These are phyloP conservation scores for Amblyjoppa proteus DNA, from an alignment of 2,888 invertebrate species.

Conservation along the genomic window DNA sequence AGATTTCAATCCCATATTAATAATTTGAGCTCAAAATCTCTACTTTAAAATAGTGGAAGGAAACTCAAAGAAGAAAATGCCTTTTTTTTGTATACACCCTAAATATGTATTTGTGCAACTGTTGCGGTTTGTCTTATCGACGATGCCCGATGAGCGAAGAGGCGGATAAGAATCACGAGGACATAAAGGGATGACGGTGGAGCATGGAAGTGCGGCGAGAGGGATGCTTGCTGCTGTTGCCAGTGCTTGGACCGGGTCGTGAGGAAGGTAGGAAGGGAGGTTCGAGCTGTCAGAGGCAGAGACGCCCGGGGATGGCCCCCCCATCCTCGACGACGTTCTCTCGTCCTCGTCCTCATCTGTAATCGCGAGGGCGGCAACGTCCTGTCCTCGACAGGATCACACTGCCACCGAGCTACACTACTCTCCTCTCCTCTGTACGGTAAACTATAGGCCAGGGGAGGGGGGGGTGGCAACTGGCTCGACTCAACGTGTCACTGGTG, in stretches of 20 bases:
- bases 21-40: no score
- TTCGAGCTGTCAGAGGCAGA: constrained; percentile 84
- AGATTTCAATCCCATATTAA: no score
- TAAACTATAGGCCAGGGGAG: constrained; percentile 26
- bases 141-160: background rate
- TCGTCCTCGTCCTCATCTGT: constrained; percentile 82
- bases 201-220: constrained; percentile 51
- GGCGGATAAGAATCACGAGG: constrained; percentile 34
- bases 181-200: constrained; percentile 52
- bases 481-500: constrained; percentile 50
- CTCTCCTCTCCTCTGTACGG: constrained; percentile 65
- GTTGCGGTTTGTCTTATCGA: constrained; percentile 13
- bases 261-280: constrained; percentile 73
- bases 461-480: constrained; percentile 19
- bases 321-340: constrained; percentile 79
- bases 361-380: constrained; percentile 85
- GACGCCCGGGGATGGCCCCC: constrained; percentile 81
- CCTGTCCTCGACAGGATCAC: constrained; percentile 85
- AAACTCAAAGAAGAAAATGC: no score
- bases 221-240: constrained; percentile 67
- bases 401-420: constrained; percentile 81
- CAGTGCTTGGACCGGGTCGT: constrained; percentile 42
- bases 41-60: no score
- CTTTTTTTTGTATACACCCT: background rate
- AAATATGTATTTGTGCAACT: constrained; percentile 6